Evolutionary conservation across 37 sponge, comb jelly and placozoan genomes (phyloP).

Genomic region (Spongilla lacustris): DNA sequence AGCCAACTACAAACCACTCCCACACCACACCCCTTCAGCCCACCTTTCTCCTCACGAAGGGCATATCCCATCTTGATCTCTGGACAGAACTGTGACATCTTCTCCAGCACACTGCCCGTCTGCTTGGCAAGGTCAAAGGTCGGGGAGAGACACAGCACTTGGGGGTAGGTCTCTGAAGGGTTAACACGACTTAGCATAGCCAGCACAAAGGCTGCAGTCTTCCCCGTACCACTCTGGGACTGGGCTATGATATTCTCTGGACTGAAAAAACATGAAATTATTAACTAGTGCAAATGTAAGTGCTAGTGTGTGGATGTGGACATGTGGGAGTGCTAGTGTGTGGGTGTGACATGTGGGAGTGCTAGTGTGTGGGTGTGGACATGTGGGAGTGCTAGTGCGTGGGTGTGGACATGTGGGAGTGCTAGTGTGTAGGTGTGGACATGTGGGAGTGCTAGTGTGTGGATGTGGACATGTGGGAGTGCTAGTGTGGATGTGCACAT

Average conservation of each 20-base stretch:
- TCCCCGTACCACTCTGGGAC: constrained; percentile 96
- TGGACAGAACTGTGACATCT: constrained; percentile 76
- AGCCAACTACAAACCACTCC: neutral
- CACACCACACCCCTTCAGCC: neutral
- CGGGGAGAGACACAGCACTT: constrained; percentile 91
- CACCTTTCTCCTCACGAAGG: constrained; percentile 72
- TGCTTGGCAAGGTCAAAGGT: constrained; percentile 95
- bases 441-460: too few relatives aligned
- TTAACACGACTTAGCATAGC: constrained; percentile 86
- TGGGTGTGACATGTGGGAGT: too few relatives aligned
- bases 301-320: too few relatives aligned
- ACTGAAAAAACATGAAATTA: neutral
- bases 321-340: too few relatives aligned
- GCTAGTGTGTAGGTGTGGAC: too few relatives aligned
- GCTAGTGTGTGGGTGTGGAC: too few relatives aligned
- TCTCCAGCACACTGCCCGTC: constrained; percentile 82
- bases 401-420: too few relatives aligned
- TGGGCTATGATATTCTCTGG: constrained; percentile 94
- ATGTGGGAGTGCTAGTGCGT: too few relatives aligned
- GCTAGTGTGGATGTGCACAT: too few relatives aligned
- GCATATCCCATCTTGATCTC: constrained; percentile 79
- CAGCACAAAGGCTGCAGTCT: constrained; percentile 97
- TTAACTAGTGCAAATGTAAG: too few relatives aligned
- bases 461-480: too few relatives aligned
- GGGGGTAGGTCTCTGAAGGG: constrained; percentile 62